phyloP scores from a whole-genome alignment of 1,140 invertebrate genomes.

The Drosophila ficusphila region DNA sequence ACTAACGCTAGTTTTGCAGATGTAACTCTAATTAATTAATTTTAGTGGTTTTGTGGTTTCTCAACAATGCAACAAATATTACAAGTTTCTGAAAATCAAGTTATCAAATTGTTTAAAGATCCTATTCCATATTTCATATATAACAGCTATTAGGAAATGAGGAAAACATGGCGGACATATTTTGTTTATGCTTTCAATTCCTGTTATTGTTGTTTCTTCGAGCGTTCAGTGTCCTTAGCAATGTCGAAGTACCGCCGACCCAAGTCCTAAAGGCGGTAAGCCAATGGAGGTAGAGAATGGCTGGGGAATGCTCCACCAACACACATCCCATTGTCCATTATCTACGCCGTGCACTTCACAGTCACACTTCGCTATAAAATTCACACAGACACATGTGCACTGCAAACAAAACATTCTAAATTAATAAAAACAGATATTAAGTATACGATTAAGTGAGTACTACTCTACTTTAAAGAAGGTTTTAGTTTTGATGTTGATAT shows the following conservation, averaged over 20 bases:
- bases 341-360: conserved; percentile 71
- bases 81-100: no score
- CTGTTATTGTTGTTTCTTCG: conserved; percentile 37
- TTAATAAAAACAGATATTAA: neutral
- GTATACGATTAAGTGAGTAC: no score
- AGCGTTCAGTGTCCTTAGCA: conserved; percentile 56
- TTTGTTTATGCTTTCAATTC: conserved; percentile 25
- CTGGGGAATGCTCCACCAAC: conserved; percentile 13
- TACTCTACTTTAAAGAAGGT: no score
- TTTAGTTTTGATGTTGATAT: no score
- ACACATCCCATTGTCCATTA: conserved; percentile 40
- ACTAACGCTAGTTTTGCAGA: no score
- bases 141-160: no score
- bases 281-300: neutral
- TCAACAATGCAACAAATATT: no score
- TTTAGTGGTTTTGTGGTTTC: no score
- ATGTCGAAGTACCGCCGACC: conserved; percentile 53
- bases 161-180: no score
- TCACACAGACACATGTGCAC: neutral
- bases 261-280: conserved; percentile 32
- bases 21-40: no score
- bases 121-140: no score
- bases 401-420: neutral
- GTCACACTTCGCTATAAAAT: conserved; percentile 53
- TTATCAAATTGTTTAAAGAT: no score